Base-by-base conservation (phyloP, 2,113 vertebrate species). In the Pteronura brasiliensis region DNA sequence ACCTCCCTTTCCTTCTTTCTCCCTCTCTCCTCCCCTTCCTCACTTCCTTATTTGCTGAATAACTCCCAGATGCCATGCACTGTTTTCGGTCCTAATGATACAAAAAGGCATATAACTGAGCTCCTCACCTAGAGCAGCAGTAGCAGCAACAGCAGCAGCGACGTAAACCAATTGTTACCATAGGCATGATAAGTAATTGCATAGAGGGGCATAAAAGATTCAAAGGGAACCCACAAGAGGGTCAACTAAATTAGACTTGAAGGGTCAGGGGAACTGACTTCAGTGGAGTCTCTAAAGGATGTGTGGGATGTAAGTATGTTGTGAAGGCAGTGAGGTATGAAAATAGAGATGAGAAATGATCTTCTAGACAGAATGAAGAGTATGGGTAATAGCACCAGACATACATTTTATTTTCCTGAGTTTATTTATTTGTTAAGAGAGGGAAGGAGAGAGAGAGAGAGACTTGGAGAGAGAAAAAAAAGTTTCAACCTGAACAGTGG, bases 61-160 rank as follows among this genome's bases (percentile, higher is more conserved):
- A 39, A 23, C 44, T 72, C 21, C 82, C 72, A 57, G 49, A 69
- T 74, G 57, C 31, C 29, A 7, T 15, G 3, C 10, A 34, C 49
- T 44, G 1, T 90, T 93, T 96, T 88, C n/a, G 55, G 61, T 44
- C 71, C 44, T 95, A 93, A 74, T n/a, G 18, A 57, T 47, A 72
- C 18, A 90, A 90, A 94, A 42, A 90, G 69, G 42, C 10, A 29
- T 49, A n/a, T n/a, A 67, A 44, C 76, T 52, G 13, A 59, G n/a
- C 20, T 29, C 47, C 11, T 36, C 1, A 21, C 31, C 59, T 92
- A 17, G 6, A 57, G 39, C 31, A 55, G 36, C 18, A 69, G 44
- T 44, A 47, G n/a, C 1, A 1, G 52, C 15, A 55, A n/a, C 27
- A 55, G 44, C 18, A 69, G 49, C 63, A 47, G 31, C 1, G 13